Base-by-base conservation (phyloP, 1,140 invertebrate genomes). In the Diabrotica undecimpunctata region DNA sequence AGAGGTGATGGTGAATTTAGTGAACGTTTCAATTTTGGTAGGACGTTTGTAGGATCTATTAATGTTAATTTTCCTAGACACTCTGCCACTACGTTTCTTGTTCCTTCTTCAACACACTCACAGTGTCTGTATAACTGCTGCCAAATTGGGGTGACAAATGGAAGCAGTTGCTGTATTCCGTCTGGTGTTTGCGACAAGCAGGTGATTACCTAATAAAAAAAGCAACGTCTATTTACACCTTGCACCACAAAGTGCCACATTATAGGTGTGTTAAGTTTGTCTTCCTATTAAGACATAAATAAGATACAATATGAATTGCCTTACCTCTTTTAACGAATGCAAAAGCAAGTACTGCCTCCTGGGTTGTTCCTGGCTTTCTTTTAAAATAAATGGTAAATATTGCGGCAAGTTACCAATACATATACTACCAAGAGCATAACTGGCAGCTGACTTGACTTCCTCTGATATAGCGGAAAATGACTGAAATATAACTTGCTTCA, bases 1-100 rank as follows among this genome's bases (percentile, higher is more conserved):
- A 96, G 85, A 0, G 93, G 87, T 12, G 94, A 95, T 0, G 87
- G 82, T 0, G 90, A 92, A 35, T 86, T 84, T 14, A 96, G 78
- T 36, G 92, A 92, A 70, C 87, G 84, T 75, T 93, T 90, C 12
- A 94, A 79, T 74, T 88, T 85, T 4, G 93, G 93, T 67, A 96
- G 76, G 46, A 96, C 81, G 61, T 87, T 87, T 51, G 85, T 83
- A 0, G 96, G 96, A 80, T 99, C 94, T 52, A 98, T 90, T n/a
- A 98, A 82, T 11, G 96, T 97, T 10, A 99, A 83, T 83, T 98
- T 98, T 25, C 97, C 97, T 50, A 99, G 83, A 79, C 97, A 99
- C 82, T 99, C 97, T 0, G 97, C 95, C 5, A 99, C 96, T 5
- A 99, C 96, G 81, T 99, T 99, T 53, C 97, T 85, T 8, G 96